Evolutionary conservation across 2,888 invertebrate genomes (phyloP).

Genomic region (Agrochola circellaris): DNA sequence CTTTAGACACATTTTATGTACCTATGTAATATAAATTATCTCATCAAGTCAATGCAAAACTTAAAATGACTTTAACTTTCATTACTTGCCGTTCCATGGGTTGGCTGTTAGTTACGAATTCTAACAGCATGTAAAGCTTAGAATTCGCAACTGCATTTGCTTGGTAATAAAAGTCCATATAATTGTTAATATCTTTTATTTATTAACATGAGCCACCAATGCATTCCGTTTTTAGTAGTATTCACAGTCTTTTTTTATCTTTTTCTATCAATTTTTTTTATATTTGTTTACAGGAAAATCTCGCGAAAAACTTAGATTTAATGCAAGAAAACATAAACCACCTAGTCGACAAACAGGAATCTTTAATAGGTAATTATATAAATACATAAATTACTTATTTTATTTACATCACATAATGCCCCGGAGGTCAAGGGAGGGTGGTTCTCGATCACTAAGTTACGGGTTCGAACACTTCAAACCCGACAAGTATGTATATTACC

Average conservation of each 20-base stretch:
- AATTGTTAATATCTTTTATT: not conserved
- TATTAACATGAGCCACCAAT: not conserved
- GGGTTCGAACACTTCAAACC: not conserved
- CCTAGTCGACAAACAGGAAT: slow-evolving; percentile 84
- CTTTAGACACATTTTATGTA: slow-evolving; percentile 9
- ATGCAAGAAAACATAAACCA: slow-evolving; percentile 86
- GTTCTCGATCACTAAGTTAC: not conserved
- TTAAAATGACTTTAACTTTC: not conserved
- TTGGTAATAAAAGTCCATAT: not conserved
- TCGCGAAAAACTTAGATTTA: slow-evolving; percentile 82
- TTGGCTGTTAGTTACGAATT: not conserved
- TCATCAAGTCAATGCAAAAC: slow-evolving; percentile 5
- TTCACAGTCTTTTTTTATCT: not conserved
- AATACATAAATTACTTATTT: not conserved
- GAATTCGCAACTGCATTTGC: not conserved
- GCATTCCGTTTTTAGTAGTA: not conserved
- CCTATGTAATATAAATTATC: slow-evolving; percentile 17
- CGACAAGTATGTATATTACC: not conserved
- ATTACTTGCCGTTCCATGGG: not conserved
- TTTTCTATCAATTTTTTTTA: slow-evolving; percentile 1
- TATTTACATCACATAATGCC: too few relatives aligned
- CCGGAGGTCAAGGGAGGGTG: not conserved
- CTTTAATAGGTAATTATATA: slow-evolving; percentile 82
- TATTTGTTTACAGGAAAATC: slow-evolving; percentile 79
- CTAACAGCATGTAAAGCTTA: not conserved